Conservation (phyloP, 2,797 vertebrate species). For the Euphonia xanthogaster region DNA sequence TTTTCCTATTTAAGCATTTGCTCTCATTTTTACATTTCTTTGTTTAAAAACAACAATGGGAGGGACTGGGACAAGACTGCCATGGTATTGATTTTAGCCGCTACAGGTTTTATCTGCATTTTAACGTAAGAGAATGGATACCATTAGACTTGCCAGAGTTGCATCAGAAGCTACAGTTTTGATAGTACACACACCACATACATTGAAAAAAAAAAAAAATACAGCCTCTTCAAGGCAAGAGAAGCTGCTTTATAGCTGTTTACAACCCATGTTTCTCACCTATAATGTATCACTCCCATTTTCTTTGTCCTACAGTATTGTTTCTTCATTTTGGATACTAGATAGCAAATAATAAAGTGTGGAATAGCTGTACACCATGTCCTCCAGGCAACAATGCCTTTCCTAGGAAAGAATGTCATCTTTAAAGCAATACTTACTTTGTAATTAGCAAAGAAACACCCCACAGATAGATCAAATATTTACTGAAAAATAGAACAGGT, state of each 20-base stretch:
- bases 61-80: background rate
- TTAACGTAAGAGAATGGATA: background rate
- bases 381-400: background rate
- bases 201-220: background rate
- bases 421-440: background rate
- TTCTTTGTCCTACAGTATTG: background rate
- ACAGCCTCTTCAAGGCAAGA: background rate
- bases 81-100: background rate
- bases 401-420: background rate
- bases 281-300: background rate
- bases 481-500: background rate
- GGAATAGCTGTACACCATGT: background rate
- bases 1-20: background rate
- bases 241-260: background rate
- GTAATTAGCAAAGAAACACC: background rate
- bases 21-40: background rate
- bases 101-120: background rate
- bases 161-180: background rate
- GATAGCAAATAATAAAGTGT: background rate
- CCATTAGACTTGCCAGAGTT: background rate
- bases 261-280: background rate
- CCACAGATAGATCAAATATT: background rate
- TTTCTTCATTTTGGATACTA: background rate
- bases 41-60: background rate
- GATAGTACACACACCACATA: background rate